Evolutionary conservation across 2,797 vertebrate genomes (phyloP).

Genomic region (Trematomus bernacchii): DNA sequence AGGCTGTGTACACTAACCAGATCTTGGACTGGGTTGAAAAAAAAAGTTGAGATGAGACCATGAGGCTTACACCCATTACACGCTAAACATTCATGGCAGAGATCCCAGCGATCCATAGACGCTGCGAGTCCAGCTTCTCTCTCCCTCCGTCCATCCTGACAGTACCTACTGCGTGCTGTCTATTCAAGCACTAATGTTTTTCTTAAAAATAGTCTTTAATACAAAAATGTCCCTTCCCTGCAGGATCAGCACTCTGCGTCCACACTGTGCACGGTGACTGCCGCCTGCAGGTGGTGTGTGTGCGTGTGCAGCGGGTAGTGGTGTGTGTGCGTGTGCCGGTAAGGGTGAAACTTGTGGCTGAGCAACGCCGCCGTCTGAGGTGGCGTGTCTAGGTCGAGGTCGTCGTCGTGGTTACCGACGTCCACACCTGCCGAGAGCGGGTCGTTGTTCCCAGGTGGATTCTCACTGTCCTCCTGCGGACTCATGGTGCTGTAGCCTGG

Average conservation of each 20-base stretch:
- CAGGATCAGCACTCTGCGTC: constrained; percentile 93
- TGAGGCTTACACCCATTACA: constrained; percentile 14
- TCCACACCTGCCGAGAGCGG: constrained; percentile 95
- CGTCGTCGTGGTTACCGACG: constrained; percentile 96
- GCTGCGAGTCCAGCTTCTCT: constrained; percentile 16
- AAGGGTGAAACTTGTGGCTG: constrained; percentile 97
- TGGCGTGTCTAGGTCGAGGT: constrained; percentile 95
- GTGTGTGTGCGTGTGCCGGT: constrained; percentile 88
- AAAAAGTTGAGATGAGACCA: constrained; percentile 18
- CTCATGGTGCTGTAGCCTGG: constrained; percentile 99
- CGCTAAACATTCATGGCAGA: constrained; percentile 7
- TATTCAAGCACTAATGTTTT: constrained; percentile 34
- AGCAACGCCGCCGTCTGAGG: constrained; percentile 96
- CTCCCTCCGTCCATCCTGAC: constrained; percentile 21
- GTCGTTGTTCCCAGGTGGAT: constrained; percentile 95
- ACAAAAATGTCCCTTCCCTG: constrained; percentile 19
- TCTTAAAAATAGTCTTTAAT: constrained; percentile 32
- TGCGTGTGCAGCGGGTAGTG: constrained; percentile 89
- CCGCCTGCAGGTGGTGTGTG: constrained; percentile 94
- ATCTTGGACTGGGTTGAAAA: constrained; percentile 6
- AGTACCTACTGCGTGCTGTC: constrained; percentile 26
- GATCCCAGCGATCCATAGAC: constrained; percentile 12
- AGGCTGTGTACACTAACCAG: constrained; percentile 5
- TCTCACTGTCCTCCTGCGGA: constrained; percentile 99
- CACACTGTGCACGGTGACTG: constrained; percentile 97